Evolutionary conservation across 2,113 vertebrate genomes (phyloP).

Genomic region (Oenanthe melanoleuca): DNA sequence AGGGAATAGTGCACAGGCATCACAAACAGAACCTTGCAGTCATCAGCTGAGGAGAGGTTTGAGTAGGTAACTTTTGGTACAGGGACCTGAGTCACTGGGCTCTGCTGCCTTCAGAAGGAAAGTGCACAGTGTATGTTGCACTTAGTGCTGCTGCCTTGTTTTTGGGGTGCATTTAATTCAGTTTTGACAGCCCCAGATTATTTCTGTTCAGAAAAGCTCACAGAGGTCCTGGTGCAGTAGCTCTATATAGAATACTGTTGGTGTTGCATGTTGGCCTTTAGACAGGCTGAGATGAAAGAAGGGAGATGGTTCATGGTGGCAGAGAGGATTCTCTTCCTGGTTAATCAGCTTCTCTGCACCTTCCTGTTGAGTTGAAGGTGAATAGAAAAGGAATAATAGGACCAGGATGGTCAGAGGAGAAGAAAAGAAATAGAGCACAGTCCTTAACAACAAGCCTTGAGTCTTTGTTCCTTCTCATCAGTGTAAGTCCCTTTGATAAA

Average conservation of each 20-base stretch:
- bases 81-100: not conserved
- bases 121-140: accelerated
- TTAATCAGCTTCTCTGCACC: not conserved
- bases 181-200: not conserved
- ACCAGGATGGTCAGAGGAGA: not conserved
- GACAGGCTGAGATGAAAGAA: not conserved
- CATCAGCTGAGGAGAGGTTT: not conserved
- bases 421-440: not conserved
- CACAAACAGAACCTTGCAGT: not conserved
- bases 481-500: not conserved
- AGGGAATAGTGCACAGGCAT: not conserved
- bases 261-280: not conserved
- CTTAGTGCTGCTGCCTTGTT: not conserved
- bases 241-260: not conserved
- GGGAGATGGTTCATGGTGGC: not conserved
- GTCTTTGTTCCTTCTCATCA: not conserved
- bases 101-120: not conserved
- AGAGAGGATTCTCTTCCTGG: not conserved
- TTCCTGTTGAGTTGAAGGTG: not conserved
- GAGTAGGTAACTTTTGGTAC: not conserved
- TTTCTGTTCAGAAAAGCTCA: not conserved
- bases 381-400: not conserved
- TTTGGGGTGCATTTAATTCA: not conserved
- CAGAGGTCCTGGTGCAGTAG: not conserved
- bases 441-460: not conserved